Base-by-base conservation (phyloP, 2,888 invertebrate species). In the Tipula helvola region DNA sequence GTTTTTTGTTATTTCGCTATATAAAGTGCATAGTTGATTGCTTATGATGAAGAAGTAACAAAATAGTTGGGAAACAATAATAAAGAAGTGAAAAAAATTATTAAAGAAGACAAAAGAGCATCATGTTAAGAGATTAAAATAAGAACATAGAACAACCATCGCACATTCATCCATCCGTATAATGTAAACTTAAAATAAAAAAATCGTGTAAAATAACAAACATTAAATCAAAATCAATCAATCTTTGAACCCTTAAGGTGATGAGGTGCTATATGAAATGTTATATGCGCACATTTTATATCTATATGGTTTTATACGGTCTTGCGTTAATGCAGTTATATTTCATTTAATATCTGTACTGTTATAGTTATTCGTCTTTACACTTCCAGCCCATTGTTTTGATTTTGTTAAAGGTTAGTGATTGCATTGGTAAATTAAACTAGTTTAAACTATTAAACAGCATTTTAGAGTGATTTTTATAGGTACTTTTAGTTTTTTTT, bases 221-320 rank as follows among this genome's bases (percentile, higher is more conserved):
- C 44, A 86, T 86, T 86, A 86, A 86, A 86, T 86, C 42, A 42
- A 86, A 86, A 86, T 86, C 86, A 86, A 86, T 86, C 86, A 86
- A 86, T 86, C 86, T 28, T 44, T 86, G 36, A 86, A 42, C 86
- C 86, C 44, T 84, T 84, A 84, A 84, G 84, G 84, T 84, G 84
- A 84, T 84, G 84, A 84, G 84, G 84, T 84, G 84, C 84, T 84
- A 84, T 84, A 84, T 84, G 84, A 84, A 39, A 84, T 39, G 84
- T 84, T 84, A 71, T 71, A 71, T 71, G 71, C 71, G 71, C 71
- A 71, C 71, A 71, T 71, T 71, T 28, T 39, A 39, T 39, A 52
- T 16, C 52, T 52, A 52, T 5, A 2, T 16, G 52, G 5, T 52
- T 5, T 12, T 10, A 52, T 39, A 7, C 16, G 16, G 5, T 7